Conservation (phyloP, 2,888 invertebrate genomes). For the Asteroscopus sphinx region DNA sequence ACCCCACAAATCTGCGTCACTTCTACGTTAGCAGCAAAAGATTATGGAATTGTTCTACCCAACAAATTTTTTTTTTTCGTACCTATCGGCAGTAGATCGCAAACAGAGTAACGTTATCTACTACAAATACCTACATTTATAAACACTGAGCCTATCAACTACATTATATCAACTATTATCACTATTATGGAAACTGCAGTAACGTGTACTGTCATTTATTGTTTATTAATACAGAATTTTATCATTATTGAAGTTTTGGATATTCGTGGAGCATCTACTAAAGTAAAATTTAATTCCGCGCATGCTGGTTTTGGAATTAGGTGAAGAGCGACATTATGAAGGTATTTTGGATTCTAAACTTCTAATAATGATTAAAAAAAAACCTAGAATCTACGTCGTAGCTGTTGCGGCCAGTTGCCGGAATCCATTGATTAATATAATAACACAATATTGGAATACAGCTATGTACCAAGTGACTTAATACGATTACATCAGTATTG, state of each 20-base stretch:
- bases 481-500: conserved; percentile 6
- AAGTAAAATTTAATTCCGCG: background rate
- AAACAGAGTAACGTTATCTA: conserved; percentile 74
- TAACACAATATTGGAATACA: background rate
- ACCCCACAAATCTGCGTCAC: conserved; percentile 59
- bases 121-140: conserved; percentile 65
- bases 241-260: background rate
- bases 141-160: conserved; percentile 68
- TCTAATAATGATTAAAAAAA: background rate
- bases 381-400: background rate
- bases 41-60: conserved; percentile 40
- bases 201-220: conserved; percentile 10
- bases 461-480: background rate
- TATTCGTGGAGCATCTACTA: background rate
- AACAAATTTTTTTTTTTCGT: conserved; percentile 50
- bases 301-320: background rate
- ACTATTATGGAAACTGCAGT: conserved; percentile 41
- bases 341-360: background rate
- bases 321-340: background rate
- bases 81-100: conserved; percentile 66
- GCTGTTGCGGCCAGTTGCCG: too few species aligned
- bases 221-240: background rate
- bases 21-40: conserved; percentile 45
- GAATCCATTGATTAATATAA: background rate
- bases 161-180: conserved; percentile 60